These are phyloP conservation scores for Neuroscelio doddi DNA, from an alignment of 2,888 invertebrate genomes.

Conservation along the genomic window DNA sequence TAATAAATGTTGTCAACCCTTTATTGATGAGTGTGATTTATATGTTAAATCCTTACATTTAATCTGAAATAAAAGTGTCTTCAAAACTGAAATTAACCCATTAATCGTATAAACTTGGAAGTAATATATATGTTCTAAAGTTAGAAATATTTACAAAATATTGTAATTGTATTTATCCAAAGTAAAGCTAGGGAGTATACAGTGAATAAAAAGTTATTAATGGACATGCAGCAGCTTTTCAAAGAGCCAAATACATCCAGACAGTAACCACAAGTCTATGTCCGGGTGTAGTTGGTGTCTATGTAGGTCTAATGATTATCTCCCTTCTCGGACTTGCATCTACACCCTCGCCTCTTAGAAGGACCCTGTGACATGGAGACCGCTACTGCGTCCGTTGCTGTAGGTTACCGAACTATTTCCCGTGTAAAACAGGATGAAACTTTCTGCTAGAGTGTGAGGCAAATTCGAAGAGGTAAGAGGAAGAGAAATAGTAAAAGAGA, in stretches of 20 bases:
- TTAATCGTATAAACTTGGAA: background rate
- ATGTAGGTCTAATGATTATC: constrained; percentile 45
- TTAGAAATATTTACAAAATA: constrained; percentile 26
- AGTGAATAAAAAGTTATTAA: constrained; percentile 42
- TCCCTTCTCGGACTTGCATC: constrained; percentile 35
- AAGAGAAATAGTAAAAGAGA: constrained; percentile 9
- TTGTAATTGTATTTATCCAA: constrained; percentile 21
- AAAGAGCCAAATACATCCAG: constrained; percentile 22
- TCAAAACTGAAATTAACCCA: background rate
- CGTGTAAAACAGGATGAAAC: constrained; percentile 49
- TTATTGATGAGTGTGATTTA: no score
- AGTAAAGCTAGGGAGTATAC: constrained; percentile 3
- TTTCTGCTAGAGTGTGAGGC: constrained; percentile 36
- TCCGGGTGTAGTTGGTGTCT: constrained; percentile 23
- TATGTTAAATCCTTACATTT: background rate
- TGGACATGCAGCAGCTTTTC: constrained; percentile 29
- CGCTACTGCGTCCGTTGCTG: constrained; percentile 33
- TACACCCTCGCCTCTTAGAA: constrained; percentile 30
- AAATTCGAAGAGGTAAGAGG: constrained; percentile 20
- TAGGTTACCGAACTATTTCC: constrained; percentile 47
- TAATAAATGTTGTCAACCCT: no score
- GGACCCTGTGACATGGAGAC: constrained; percentile 33
- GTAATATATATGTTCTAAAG: background rate
- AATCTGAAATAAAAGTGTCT: background rate
- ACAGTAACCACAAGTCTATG: constrained; percentile 25